Conservation (phyloP, 2,797 vertebrate species). For the Epinephelus malabaricus region DNA sequence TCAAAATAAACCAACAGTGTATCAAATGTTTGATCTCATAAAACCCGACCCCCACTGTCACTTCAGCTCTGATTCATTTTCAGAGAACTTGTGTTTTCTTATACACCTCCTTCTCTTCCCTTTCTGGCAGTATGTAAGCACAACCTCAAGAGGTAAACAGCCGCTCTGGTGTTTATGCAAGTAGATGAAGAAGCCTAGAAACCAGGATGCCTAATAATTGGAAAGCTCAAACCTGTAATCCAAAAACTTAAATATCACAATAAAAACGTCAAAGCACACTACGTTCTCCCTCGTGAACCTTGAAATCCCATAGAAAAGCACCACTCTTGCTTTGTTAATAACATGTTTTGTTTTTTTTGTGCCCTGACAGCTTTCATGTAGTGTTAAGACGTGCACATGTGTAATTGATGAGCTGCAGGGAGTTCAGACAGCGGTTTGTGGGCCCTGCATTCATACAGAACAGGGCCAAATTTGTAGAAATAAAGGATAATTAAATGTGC, state of each 20-base stretch:
- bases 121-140: constrained; percentile 2
- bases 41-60: background rate
- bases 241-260: background rate
- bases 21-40: background rate
- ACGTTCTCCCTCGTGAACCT: background rate
- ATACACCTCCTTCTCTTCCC: background rate
- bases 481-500: constrained; percentile 59
- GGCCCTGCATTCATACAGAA: constrained; percentile 36
- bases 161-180: background rate
- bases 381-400: constrained; percentile 7
- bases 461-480: constrained; percentile 49
- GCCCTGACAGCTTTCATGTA: constrained; percentile 3
- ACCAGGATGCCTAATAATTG: background rate
- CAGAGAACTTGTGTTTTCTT: constrained; percentile 1
- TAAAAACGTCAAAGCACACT: background rate
- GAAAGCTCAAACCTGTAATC: background rate
- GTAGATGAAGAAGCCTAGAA: background rate
- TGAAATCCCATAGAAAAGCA: constrained; percentile 14
- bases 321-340: background rate
- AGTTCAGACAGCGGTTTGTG: constrained; percentile 43
- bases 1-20: background rate
- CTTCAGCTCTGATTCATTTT: background rate
- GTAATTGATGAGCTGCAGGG: constrained; percentile 31
- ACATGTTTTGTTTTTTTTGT: constrained; percentile 9
- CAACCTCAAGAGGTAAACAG: constrained; percentile 14